A percentile compares a stretch with the other conserved stretches of the same genome.
phyloP scores from a whole-genome alignment of 2,888 invertebrate species.

The Sinotaia quadrata region DNA sequence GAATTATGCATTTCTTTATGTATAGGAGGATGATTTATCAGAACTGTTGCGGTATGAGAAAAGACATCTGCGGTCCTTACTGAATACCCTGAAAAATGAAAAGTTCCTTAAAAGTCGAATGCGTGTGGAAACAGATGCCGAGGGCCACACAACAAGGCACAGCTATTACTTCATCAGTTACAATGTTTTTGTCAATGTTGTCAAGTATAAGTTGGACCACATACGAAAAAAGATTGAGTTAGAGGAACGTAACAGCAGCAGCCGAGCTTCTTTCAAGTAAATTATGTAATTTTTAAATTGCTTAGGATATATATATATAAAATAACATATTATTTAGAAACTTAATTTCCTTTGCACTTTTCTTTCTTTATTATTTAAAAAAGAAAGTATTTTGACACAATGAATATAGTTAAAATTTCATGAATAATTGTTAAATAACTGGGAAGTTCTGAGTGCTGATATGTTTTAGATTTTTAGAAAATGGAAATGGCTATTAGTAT shows the following conservation, averaged over 20 bases:
- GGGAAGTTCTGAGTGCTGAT: too few species aligned
- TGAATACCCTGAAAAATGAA: conserved; percentile 85
- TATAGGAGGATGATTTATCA: conserved; percentile 77
- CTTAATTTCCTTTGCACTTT: too few species aligned
- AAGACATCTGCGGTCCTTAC: conserved; percentile 83
- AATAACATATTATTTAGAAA: too few species aligned
- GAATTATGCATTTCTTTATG: not conserved
- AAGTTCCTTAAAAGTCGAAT: conserved; percentile 80
- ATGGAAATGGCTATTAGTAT: too few species aligned
- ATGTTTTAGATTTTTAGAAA: too few species aligned
- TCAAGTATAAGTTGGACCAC: conserved; percentile 96
- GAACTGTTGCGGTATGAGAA: conserved; percentile 93
- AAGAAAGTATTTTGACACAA: too few species aligned
- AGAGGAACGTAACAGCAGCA: conserved; percentile 94
- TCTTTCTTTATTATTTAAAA: too few species aligned
- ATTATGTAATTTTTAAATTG: not conserved
- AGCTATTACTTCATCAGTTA: conserved; percentile 99
- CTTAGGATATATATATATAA: not conserved
- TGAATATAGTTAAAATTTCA: too few species aligned
- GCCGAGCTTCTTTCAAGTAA: conserved; percentile 91
- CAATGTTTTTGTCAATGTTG: conserved; percentile 90
- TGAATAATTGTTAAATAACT: too few species aligned
- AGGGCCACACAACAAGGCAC: conserved; percentile 95
- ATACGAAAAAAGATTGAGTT: conserved; percentile 96
- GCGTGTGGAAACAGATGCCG: conserved; percentile 94